These are phyloP conservation scores for Crotalus adamanteus DNA, from an alignment of 2,797 vertebrate species.

Conservation along the genomic window DNA sequence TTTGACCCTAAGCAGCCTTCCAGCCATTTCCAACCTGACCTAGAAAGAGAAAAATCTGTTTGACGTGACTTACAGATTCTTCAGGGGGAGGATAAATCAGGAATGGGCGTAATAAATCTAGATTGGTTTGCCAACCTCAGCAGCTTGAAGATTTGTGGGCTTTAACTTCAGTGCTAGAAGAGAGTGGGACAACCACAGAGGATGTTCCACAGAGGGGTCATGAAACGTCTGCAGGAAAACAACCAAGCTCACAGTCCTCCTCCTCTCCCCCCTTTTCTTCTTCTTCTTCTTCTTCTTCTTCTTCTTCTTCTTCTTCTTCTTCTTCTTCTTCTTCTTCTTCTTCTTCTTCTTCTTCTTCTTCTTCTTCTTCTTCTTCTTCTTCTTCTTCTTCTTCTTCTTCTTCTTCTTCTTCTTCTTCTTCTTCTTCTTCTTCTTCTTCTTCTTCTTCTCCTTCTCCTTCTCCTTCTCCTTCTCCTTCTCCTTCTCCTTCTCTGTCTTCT, in stretches of 20 bases:
- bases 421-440: too few species aligned
- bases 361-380: too few species aligned
- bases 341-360: too few species aligned
- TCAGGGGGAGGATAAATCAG: not conserved
- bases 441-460: too few species aligned
- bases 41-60: not conserved
- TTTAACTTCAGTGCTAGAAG: not conserved
- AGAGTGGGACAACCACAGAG: not conserved
- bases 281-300: too few species aligned
- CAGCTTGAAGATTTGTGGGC: not conserved
- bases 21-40: not conserved
- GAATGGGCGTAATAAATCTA: not conserved
- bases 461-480: too few species aligned
- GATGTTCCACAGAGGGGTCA: not conserved
- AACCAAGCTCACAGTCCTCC: not conserved
- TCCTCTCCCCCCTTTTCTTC: fast-evolving
- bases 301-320: too few species aligned
- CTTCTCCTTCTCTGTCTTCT: too few species aligned
- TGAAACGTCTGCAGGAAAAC: not conserved
- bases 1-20: not conserved
- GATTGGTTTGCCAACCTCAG: not conserved
- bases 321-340: too few species aligned
- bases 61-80: not conserved
- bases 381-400: too few species aligned
- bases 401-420: too few species aligned